phyloP scores from a whole-genome alignment of 2,797 vertebrate genomes.

The Jordanella pulchra region DNA sequence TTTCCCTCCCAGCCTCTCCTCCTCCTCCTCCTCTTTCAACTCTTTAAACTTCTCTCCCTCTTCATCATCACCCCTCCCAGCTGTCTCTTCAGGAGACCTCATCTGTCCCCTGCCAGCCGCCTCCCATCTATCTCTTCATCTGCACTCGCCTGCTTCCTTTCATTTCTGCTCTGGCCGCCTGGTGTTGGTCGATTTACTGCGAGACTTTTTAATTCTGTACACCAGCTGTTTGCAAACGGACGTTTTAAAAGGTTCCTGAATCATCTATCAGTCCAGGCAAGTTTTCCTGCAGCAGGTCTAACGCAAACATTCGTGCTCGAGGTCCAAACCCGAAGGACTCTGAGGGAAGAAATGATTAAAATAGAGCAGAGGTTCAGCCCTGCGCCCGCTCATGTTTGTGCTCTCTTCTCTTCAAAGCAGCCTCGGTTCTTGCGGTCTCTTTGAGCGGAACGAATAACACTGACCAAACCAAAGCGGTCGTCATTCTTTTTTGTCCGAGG shows the following conservation, averaged over 20 bases:
- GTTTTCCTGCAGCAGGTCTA: conserved; percentile 24
- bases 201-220: not conserved
- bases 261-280: conserved; percentile 6
- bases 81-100: conserved; percentile 61
- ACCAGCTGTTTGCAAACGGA: not conserved
- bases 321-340: conserved; percentile 29
- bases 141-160: conserved; percentile 68
- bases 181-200: conserved; percentile 6
- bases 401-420: conserved; percentile 65
- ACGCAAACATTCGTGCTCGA: conserved; percentile 44
- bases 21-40: conserved; percentile 33
- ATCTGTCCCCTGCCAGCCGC: conserved; percentile 53
- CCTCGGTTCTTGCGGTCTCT: conserved; percentile 64
- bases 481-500: conserved; percentile 51
- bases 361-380: conserved; percentile 63
- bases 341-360: conserved; percentile 65
- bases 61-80: conserved; percentile 61
- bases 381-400: conserved; percentile 68
- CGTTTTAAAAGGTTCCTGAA: conserved; percentile 10
- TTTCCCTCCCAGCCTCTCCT: conserved; percentile 64
- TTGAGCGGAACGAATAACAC: conserved; percentile 67
- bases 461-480: conserved; percentile 73
- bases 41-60: conserved; percentile 45
- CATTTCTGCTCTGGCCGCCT: conserved; percentile 44
- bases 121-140: conserved; percentile 72